Evolutionary conservation across 1,140 invertebrate species (phyloP), one percentile per base, ranked within the genome.

Genomic region (Teleopsis dalmanni): DNA sequence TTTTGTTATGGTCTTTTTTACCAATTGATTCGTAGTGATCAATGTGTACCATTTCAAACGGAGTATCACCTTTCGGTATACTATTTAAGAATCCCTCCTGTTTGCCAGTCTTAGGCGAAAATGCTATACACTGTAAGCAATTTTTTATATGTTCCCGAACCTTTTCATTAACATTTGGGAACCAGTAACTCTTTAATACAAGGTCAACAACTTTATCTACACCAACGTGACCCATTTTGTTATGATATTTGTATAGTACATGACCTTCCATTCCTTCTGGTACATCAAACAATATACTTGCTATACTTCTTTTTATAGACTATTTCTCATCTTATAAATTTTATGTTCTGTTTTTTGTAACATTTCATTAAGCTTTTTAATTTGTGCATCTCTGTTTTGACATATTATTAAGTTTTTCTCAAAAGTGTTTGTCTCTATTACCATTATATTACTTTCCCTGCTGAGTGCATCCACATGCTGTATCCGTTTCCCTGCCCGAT

Each of bases 161-260:
- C 38, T 65, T 71, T 8, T 51, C 35, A 16, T 43, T 35, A 14
- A 47, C 67, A 7, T 10, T 71, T 59, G 5, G 58, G 38, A 40
- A 73, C 62, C 52, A 73, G 56, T 62, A 74, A 9, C 72, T 63
- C 56, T 57, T 57, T 26, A 42, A 52, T 3, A 74, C 58, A 6
- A 59, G 13, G n/a, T 66, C 63, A 48, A 62, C 55, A 2, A 59
- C 72, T 51, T 74, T 75, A 16, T 40, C 53, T 4, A 59, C 47
- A 11, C 54, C 55, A 55, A 74, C 65, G 60, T 73, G 65, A 27
- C 65, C 65, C 27, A 48, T 36, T 18, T 56, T 56, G 29, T 60
- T 56, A 46, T 72, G 70, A 13, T 53, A 54, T 45, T 47, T 59
- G 21, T 34, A 50, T 16, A 65, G 57, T n/a, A 69, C 58, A 33